A percentile compares a stretch with the other conserved stretches of the same genome.
phyloP scores from a whole-genome alignment of 2,113 vertebrate species.

The Atherinomorus stipes region DNA sequence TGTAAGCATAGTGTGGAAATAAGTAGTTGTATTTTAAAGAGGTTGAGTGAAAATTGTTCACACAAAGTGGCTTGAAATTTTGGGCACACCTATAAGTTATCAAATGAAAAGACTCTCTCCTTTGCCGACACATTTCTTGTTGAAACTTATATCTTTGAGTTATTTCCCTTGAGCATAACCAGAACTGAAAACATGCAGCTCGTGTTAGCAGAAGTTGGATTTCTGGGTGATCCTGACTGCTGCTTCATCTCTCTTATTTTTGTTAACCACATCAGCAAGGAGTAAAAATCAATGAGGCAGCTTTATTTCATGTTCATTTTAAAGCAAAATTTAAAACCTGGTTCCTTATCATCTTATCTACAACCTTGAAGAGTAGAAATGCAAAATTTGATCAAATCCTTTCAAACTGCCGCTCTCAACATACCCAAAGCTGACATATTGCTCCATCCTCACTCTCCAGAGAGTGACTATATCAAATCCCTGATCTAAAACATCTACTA shows the following conservation, averaged over 20 bases:
- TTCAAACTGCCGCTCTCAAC: neutral
- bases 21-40: too few species aligned
- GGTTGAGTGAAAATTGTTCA: too few species aligned
- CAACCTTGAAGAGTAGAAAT: neutral
- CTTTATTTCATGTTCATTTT: conserved; percentile 8
- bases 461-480: conserved; percentile 6
- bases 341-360: neutral
- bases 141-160: neutral
- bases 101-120: neutral
- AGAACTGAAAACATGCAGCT: neutral
- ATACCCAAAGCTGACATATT: neutral
- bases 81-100: too few species aligned
- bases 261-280: neutral
- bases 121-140: neutral
- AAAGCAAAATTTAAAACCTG: neutral
- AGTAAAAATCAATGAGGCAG: neutral
- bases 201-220: neutral
- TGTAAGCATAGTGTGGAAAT: too few species aligned
- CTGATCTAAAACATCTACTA: conserved; percentile 7
- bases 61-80: too few species aligned
- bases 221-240: neutral
- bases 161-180: neutral
- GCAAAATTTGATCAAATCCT: neutral
- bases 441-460: neutral
- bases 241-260: neutral